Base-by-base conservation (phyloP, 2,888 invertebrate species). In the Noctua janthina region DNA sequence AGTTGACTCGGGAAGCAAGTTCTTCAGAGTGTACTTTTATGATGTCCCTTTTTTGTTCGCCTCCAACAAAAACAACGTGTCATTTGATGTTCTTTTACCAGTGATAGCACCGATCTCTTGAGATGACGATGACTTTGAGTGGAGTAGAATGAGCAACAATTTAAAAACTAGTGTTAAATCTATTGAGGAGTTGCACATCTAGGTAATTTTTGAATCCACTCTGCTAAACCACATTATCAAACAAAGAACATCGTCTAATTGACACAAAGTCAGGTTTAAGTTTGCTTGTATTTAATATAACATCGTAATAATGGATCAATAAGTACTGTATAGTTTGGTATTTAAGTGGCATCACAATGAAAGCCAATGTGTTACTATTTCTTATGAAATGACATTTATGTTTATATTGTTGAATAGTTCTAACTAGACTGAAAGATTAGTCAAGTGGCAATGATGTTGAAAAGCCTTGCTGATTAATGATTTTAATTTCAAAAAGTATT, bases 401-500 rank as follows among this genome's bases (percentile, higher is more conserved):
- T 73, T 84, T 49, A 79, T 62, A 82, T 56, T 79, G 66, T 81
- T 82, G 46, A 62, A 54, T 85, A 87, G 59, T 76, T 76, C 43
- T 86, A 82, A 71, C 66, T 86, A 86, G 71, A 71, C 88, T 77
- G 46, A 79, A 49, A 71, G 15, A 64, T 54, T 46, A 71, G 54
- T 82, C 74, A 67, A 82, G 76, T 88, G 72, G 71, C 73, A 76
- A 78, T 66, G 72, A 49, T 69, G n/a, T 43, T 74, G 54, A 81
- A 72, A 49, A 59, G 74, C 80, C 64, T 74, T 74, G 56, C 56
- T 76, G 56, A 71, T 69, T 54, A 83, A 35, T 59, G 49, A 29
- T 67, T 76, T 87, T 51, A 46, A 72, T 72, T 80, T 74, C 29
- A 67, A 72, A 56, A 76, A 81, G 76, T 85, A 85, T 85, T 87